Base-by-base conservation (phyloP, 2,113 vertebrate species). In the Mirza zaza region DNA sequence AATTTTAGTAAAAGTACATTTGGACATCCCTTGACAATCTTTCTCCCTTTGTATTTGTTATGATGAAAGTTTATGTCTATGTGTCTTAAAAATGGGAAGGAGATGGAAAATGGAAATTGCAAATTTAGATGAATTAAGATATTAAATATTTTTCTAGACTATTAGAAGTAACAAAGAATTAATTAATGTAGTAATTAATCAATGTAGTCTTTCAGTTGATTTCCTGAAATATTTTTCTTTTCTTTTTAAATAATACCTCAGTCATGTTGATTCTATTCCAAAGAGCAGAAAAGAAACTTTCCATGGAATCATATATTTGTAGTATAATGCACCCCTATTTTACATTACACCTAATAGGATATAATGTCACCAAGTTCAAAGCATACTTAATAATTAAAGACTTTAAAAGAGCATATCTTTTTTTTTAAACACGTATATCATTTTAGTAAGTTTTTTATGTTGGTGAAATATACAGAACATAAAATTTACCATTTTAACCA, bases 131-230 rank as follows among this genome's bases (percentile, higher is more conserved):
- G 50, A 96, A 45, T 79, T 73, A 65, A 88, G 21, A 34, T 92
- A 85, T 21, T 13, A 85, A 36, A 73, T 87, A 50, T n/a, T n/a
- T 83, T 89, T 76, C 68, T 86, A 61, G 52, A 86, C 21, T 91
- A 90, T 96, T 91, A 91, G 67, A 91, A 80, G 5, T 86, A 84
- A 65, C 32, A 61, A 82, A 82, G 17, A 85, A 95, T 92, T 97
- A n/a, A n/a, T n/a, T n/a, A n/a, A n/a, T n/a, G n/a, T n/a, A n/a
- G n/a, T n/a, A n/a, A n/a, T n/a, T n/a, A n/a, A n/a, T 91, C 57
- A 76, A 0, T 91, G 65, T 11, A 61, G 32, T 75, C 73, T 91
- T 91, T 29, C 3, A 68, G 21, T 39, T 79, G 8, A 73, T 32
- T 73, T 93, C 3, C 18, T 68, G 45, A 70, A 77, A 55, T 36